phyloP scores from a whole-genome alignment of 2,113 vertebrate genomes.

The Passer montanus region DNA sequence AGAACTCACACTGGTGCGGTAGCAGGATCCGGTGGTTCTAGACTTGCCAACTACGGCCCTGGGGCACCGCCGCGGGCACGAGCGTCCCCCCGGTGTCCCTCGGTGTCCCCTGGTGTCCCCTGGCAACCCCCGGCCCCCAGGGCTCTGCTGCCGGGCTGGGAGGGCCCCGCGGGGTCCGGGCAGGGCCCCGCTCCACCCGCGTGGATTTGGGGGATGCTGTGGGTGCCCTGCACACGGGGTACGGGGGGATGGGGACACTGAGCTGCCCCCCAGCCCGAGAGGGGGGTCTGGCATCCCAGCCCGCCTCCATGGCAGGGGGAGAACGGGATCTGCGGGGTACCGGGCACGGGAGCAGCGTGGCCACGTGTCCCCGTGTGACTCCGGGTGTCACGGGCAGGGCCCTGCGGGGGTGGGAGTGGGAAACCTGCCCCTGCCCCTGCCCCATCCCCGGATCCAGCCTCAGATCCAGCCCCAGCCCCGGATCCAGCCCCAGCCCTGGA shows the following conservation, averaged over 20 bases:
- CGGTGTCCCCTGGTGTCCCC: background rate
- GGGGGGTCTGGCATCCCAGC: background rate
- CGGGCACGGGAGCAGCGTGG: background rate
- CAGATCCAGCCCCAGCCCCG: rapidly evolving
- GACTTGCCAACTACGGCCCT: constrained; percentile 98
- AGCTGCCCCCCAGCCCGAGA: rapidly evolving
- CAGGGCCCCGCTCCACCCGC: rapidly evolving
- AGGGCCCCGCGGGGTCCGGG: rapidly evolving
- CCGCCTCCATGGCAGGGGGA: rapidly evolving
- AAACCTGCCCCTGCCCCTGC: background rate
- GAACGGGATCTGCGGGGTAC: rapidly evolving
- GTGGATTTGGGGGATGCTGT: background rate
- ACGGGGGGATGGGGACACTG: rapidly evolving
- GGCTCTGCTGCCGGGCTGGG: background rate
- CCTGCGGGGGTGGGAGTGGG: background rate
- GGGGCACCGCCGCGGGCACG: constrained; percentile 45
- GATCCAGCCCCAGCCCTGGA: background rate
- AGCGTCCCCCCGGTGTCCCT: no score
- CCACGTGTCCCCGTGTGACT: background rate
- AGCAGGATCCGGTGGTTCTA: constrained; percentile 99
- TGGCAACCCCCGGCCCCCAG: background rate
- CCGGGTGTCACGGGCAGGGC: rapidly evolving
- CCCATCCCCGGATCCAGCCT: rapidly evolving
- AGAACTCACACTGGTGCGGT: constrained; percentile 99
- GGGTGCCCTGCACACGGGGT: rapidly evolving